phyloP scores from a whole-genome alignment of 2,888 invertebrate species.

The Cecidostiba fungosa region DNA sequence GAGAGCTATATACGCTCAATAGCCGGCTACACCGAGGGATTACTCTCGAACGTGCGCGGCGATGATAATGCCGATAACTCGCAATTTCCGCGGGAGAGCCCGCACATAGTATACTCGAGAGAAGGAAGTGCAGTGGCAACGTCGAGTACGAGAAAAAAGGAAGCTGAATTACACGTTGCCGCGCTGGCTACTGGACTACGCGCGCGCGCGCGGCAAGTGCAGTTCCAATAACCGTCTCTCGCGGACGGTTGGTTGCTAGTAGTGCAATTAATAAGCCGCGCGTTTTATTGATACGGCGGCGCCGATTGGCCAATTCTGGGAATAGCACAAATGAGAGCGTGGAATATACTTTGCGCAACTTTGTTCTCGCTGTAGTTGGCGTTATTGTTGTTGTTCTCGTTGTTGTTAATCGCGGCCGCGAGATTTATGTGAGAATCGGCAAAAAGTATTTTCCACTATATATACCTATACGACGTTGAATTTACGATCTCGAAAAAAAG shows the following conservation, averaged over 20 bases:
- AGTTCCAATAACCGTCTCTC: not conserved
- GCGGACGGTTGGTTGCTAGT: too few species aligned
- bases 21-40: constrained; percentile 24
- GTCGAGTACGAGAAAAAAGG: not conserved
- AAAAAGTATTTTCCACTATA: constrained; percentile 37
- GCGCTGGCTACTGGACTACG: not conserved
- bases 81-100: constrained; percentile 21
- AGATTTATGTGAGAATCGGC: constrained; percentile 61
- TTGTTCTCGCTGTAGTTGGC: not conserved
- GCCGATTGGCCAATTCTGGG: not conserved
- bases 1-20: constrained; percentile 1
- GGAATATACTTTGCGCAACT: constrained; percentile 39
- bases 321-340: constrained; percentile 16
- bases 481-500: constrained; percentile 36
- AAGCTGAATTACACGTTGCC: constrained; percentile 31
- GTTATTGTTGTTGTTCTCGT: too few species aligned
- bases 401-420: constrained; percentile 30
- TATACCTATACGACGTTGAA: not conserved
- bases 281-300: not conserved
- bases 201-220: not conserved
- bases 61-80: constrained; percentile 55
- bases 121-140: not conserved
- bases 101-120: not conserved
- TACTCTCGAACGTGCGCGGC: constrained; percentile 21
- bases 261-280: not conserved